Evolutionary conservation across 2,113 vertebrate species (phyloP).

Genomic region (Percina caprodes): DNA sequence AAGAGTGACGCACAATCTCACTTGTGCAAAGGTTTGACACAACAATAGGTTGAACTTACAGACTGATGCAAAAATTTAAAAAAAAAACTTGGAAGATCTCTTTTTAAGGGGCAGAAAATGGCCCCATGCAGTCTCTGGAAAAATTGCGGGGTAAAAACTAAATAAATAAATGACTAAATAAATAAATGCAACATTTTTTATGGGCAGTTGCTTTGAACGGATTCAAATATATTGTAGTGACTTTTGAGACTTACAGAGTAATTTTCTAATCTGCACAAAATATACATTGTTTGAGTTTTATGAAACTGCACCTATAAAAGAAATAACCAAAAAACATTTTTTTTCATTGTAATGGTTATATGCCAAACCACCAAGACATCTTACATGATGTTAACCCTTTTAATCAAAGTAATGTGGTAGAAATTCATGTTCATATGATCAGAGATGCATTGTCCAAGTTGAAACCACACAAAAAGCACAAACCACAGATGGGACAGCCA

Average conservation of each 20-base stretch:
- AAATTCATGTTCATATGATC: neutral
- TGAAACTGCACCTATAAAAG: neutral
- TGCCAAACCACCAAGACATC: neutral
- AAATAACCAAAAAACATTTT: neutral
- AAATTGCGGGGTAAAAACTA: too few species aligned
- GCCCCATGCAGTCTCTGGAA: too few species aligned
- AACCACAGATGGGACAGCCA: slow-evolving; percentile 18
- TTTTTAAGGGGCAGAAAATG: too few species aligned
- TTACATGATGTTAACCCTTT: neutral
- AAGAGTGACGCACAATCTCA: too few species aligned
- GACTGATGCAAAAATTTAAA: too few species aligned
- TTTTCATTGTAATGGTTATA: neutral
- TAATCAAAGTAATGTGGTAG: neutral
- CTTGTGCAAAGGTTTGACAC: too few species aligned
- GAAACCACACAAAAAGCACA: slow-evolving; percentile 39
- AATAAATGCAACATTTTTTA: neutral
- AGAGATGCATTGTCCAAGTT: neutral
- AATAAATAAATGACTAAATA: neutral
- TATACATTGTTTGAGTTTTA: neutral
- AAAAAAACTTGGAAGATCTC: too few species aligned
- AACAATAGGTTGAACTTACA: too few species aligned
- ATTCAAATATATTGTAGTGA: neutral
- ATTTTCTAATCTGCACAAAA: too few species aligned
- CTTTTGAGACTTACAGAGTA: too few species aligned
- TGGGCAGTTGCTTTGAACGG: neutral